Evolutionary conservation across 2,113 vertebrate genomes (phyloP).

Genomic region (Alethe diademata): DNA sequence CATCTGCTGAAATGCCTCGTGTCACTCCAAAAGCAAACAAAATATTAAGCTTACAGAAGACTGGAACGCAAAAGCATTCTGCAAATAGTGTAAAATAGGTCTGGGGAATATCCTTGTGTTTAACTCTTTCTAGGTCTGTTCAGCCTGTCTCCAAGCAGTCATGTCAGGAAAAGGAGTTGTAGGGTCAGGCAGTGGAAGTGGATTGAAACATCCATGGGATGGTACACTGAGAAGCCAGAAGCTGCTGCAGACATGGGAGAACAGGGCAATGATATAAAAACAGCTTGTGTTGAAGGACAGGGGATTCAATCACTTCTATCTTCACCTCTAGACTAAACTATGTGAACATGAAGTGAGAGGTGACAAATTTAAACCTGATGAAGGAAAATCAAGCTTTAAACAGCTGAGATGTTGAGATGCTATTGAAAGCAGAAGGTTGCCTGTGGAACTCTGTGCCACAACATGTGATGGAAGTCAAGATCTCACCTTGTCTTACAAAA

Average conservation of each 20-base stretch:
- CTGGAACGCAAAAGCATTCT: background rate
- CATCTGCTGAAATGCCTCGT: constrained; percentile 35
- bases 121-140: constrained; percentile 4
- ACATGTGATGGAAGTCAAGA: background rate
- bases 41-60: constrained; percentile 36
- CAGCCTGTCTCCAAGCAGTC: background rate
- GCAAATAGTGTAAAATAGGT: constrained; percentile 35
- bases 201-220: background rate
- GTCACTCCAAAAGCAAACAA: constrained; percentile 60
- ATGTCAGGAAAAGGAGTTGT: background rate
- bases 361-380: background rate
- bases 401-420: background rate
- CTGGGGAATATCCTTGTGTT: background rate
- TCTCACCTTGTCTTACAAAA: background rate
- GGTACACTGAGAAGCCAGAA: background rate
- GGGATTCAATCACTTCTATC: background rate
- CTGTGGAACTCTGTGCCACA: background rate
- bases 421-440: background rate
- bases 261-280: background rate
- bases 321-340: background rate
- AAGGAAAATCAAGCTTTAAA: background rate
- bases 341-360: background rate
- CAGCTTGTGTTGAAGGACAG: background rate
- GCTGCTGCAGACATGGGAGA: background rate
- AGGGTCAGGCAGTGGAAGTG: background rate